A percentile compares a stretch with the other conserved stretches of the same genome.
Conservation (phyloP, 2,888 invertebrate species). For the Deilephila elpenor region DNA sequence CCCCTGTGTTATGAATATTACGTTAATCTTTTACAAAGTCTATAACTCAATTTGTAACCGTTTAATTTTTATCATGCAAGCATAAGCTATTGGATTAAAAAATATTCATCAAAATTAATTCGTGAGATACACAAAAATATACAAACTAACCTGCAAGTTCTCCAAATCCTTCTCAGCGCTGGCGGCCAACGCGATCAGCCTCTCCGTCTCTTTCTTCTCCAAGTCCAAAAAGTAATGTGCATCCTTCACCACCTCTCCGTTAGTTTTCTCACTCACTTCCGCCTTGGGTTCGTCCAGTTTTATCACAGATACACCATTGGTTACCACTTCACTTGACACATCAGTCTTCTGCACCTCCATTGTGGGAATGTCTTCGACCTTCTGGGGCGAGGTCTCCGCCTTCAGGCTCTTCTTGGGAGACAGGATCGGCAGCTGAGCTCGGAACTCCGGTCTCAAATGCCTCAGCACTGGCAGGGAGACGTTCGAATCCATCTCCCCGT, state of each 20-base stretch:
- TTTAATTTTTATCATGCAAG: neutral
- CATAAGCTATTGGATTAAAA: conserved; percentile 2
- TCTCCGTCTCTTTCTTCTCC: conserved; percentile 89
- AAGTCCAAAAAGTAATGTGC: conserved; percentile 91
- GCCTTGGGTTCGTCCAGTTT: conserved; percentile 58
- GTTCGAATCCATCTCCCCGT: conserved; percentile 60
- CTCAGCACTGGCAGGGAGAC: conserved; percentile 89
- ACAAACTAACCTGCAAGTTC: conserved; percentile 71
- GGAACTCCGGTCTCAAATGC: conserved; percentile 93
- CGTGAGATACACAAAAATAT: neutral
- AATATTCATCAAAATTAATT: neutral
- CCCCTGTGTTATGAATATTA: neutral
- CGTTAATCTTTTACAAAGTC: neutral
- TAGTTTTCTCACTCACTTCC: conserved; percentile 46
- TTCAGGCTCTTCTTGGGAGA: conserved; percentile 84
- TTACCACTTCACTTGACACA: conserved; percentile 52
- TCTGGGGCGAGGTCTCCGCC: conserved; percentile 66
- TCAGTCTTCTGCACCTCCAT: conserved; percentile 61
- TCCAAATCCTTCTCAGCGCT: conserved; percentile 89
- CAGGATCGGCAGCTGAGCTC: conserved; percentile 91
- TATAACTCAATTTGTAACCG: neutral
- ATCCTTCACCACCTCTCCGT: conserved; percentile 83
- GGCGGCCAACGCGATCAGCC: conserved; percentile 87
- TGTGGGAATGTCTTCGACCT: conserved; percentile 66
- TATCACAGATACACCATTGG: conserved; percentile 76